phyloP scores from a whole-genome alignment of 2,113 vertebrate genomes.

The Semnornis frantzii region DNA sequence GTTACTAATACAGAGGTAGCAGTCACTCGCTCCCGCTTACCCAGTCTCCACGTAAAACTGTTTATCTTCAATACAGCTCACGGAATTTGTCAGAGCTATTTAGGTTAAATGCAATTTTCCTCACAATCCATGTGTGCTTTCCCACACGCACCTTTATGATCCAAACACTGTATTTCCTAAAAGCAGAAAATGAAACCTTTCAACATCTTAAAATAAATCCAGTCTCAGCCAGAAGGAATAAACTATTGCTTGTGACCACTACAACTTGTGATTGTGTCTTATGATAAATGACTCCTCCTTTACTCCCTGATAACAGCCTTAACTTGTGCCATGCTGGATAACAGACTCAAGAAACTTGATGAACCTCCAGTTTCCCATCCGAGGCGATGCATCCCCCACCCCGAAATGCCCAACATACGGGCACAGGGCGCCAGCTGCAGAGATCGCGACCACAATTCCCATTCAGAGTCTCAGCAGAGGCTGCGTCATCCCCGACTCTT shows the following conservation, averaged over 20 bases:
- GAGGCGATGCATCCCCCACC: not conserved
- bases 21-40: not conserved
- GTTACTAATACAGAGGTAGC: not conserved
- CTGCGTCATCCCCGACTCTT: constrained; percentile 61
- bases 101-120: not conserved
- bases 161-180: not conserved
- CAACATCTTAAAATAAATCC: not conserved
- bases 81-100: not conserved
- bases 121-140: fast-evolving
- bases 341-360: not conserved
- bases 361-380: not conserved
- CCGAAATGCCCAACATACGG: not conserved
- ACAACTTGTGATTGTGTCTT: not conserved
- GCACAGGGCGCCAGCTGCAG: not conserved
- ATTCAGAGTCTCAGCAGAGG: constrained; percentile 16
- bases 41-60: not conserved
- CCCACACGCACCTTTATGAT: not conserved
- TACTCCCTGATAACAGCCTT: not conserved
- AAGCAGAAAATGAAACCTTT: not conserved
- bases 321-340: fast-evolving
- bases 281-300: not conserved
- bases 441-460: constrained; percentile 21
- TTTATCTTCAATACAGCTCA: not conserved
- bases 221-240: not conserved
- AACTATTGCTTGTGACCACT: not conserved